Base-by-base conservation (phyloP, 64 coral and sea anemone species). In the Stichodactyla mertensii region DNA sequence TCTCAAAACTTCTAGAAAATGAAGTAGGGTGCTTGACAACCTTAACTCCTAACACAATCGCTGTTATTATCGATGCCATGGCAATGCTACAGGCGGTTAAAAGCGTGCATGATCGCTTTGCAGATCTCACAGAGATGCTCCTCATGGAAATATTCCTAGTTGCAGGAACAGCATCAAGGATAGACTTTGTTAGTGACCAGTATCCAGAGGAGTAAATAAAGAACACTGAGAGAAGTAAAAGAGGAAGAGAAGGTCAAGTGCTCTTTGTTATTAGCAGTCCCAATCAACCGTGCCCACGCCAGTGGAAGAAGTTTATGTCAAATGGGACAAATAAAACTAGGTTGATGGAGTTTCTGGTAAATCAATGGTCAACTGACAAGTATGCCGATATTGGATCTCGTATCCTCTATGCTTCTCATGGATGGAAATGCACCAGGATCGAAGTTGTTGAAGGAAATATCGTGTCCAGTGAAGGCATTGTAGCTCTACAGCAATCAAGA, bases 181-280 rank as follows among this genome's bases (percentile, higher is more conserved):
- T 86, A 62, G 89, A 91, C 84, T 86, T 91, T 91, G 89, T 91
- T 59, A 56, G 26, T 60, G 89, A 86, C 88, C 88, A 89, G 57
- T 89, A 89, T 60, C 88, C 88, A 84, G 82, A 52, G 52, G n/a
- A 84, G 52, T 89, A 80, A 59, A 89, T 89, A 59, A 89, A 89
- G 61, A 84, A 59, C 67, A 53, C 64, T 67, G 88, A 89, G 61
- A 79, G 82, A 51, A 80, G 84, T 55, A 83, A 84, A 82, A 60
- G 88, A 16, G 88, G 57, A 55, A 83, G 56, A 59, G 82, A 22
- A 55, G 82, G 82, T 19, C 77, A 88, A 55, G 27, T 88, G 59
- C 74, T 57, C 54, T 67, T 88, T 61, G 54, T 51, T 51, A 88
- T 88, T 13, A 88, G 15, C 70, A 87, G 86, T 57, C 67, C 51